Evolutionary conservation across 2,888 invertebrate genomes (phyloP).

Genomic region (Diarsia rubi): DNA sequence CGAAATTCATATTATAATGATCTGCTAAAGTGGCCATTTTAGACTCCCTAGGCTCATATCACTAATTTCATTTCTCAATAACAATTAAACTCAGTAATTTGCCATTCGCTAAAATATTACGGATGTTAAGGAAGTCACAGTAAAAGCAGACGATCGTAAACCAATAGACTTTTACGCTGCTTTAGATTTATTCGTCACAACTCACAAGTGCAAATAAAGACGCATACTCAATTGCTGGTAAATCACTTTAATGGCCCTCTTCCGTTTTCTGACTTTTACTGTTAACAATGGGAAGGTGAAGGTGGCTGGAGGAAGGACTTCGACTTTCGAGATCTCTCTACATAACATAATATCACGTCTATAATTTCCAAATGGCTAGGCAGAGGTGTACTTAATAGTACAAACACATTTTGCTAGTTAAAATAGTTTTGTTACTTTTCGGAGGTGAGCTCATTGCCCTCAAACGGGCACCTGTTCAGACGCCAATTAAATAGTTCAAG

Average conservation of each 20-base stretch:
- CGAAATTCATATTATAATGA: no score
- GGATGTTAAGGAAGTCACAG: conserved; percentile 1
- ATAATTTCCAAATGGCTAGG: no score
- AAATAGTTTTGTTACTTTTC: no score
- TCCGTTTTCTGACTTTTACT: conserved; percentile 46
- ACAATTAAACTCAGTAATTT: conserved; percentile 29
- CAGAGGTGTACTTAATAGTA: no score
- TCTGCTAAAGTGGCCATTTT: no score
- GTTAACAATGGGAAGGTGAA: conserved; percentile 1
- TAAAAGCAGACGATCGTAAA: conserved; percentile 48
- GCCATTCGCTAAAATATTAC: conserved; percentile 24
- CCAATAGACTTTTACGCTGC: conserved; percentile 37
- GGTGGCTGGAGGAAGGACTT: not conserved
- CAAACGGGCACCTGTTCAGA: no score
- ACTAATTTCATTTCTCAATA: conserved; percentile 6
- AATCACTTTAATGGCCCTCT: conserved; percentile 45
- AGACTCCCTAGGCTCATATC: no score
- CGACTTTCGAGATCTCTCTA: no score
- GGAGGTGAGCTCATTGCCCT: no score
- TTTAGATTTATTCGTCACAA: conserved; percentile 50
- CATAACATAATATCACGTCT: no score
- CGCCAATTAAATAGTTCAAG: no score
- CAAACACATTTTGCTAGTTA: no score
- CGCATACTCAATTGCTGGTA: conserved; percentile 45
- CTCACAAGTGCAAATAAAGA: conserved; percentile 38